phyloP scores from a whole-genome alignment of 2,113 vertebrate species.

The Urocolius indicus region DNA sequence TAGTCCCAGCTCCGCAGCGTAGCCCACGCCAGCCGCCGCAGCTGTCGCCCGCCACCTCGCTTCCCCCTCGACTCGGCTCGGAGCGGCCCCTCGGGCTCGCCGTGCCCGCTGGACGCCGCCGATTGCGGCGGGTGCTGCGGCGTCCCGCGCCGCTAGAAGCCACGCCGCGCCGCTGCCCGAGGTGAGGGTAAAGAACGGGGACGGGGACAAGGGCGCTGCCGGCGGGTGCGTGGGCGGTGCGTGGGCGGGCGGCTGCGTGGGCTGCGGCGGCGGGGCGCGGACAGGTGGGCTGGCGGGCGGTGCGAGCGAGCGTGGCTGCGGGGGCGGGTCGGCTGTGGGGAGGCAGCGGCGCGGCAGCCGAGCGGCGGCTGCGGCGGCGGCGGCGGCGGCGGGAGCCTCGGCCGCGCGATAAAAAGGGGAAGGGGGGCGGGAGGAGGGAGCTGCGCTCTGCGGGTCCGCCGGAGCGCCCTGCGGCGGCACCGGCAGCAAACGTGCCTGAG shows the following conservation, averaged over 20 bases:
- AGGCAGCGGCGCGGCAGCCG: background rate
- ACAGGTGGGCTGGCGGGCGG: background rate
- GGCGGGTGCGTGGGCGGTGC: background rate
- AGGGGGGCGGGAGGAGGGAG: background rate
- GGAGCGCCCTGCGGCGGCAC: background rate
- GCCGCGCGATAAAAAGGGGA: background rate
- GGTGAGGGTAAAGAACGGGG: background rate
- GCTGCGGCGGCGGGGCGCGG: background rate
- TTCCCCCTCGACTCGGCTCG: background rate
- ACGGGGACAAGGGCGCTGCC: background rate
- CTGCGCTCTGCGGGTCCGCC: background rate
- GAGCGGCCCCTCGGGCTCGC: background rate
- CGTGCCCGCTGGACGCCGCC: background rate
- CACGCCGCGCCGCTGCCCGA: background rate
- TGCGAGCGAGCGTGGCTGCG: background rate
- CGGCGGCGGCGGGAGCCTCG: background rate
- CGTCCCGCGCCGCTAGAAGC: background rate
- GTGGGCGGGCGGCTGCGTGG: background rate
- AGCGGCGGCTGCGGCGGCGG: background rate
- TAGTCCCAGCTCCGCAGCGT: background rate
- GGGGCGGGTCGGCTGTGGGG: background rate
- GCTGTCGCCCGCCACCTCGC: background rate
- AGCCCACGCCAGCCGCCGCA: background rate
- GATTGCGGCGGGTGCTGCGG: background rate
- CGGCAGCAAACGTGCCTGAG: background rate